Evolutionary conservation across 2,113 vertebrate species (phyloP).

Genomic region (Alectura lathami): DNA sequence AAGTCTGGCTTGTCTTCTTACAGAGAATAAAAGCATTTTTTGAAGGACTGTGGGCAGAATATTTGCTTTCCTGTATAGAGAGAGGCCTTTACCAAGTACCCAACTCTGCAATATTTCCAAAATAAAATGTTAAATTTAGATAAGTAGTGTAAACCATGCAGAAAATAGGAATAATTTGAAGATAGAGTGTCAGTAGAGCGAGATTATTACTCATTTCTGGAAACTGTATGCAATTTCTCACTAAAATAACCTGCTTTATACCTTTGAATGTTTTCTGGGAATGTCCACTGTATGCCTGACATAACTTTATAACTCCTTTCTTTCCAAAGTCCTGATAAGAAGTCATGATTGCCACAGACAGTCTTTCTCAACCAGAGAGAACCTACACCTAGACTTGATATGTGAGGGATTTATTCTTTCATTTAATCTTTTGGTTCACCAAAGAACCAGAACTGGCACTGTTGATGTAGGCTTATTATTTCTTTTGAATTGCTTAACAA

Average conservation of each 20-base stretch:
- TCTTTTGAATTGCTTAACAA: slow-evolving; percentile 25
- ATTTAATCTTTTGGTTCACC: neutral
- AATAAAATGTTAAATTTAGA: neutral
- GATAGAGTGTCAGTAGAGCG: neutral
- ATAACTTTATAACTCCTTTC: neutral
- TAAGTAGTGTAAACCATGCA: neutral
- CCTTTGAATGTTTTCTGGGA: neutral
- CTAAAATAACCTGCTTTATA: neutral
- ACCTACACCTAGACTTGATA: neutral
- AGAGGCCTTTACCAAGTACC: neutral
- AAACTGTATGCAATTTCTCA: neutral
- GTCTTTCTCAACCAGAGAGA: neutral
- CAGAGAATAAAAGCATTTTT: neutral
- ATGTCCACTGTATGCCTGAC: neutral
- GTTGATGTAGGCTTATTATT: neutral
- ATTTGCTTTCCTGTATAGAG: neutral
- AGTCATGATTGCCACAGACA: neutral
- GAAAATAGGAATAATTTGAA: neutral
- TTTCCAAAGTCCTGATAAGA: neutral
- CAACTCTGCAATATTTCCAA: neutral
- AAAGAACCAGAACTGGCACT: neutral
- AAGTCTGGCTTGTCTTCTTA: neutral
- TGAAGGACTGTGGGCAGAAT: neutral
- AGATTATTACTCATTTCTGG: neutral
- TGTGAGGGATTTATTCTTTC: neutral